Base-by-base conservation (phyloP, 64 coral and sea anemone species). In the Stichodactyla mertensii region DNA sequence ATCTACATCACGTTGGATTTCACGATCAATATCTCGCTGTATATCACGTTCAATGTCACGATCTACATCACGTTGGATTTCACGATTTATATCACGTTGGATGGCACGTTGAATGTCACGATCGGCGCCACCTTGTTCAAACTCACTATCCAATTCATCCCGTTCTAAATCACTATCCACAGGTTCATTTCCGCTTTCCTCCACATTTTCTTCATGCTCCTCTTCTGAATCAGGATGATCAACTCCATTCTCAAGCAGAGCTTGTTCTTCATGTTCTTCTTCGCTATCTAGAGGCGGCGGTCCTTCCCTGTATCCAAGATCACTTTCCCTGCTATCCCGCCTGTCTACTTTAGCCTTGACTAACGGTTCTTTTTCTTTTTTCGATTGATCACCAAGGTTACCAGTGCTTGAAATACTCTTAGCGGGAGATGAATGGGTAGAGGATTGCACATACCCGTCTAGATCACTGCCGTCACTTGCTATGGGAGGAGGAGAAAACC, bases 261-360 rank as follows among this genome's bases (percentile, higher is more conserved):
- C 89, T 19, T 87, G 54, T 22, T 92, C 85, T 53, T 92, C 85
- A 27, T 19, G 71, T 51, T 91, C 89, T 28, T 87, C 78, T 14
- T 92, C 90, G 36, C 90, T 92, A 14, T 92, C 90, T 19, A 92
- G 85, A 71, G 90, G 90, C 7, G 90, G 90, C 1, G 90, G 90
- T 24, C 51, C 90, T 87, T 92, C 90, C 19, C 85, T 78, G 2
- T 78, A 84, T 55, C 74, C 83, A 13, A 60, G 51, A 10, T 91
- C 89, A 81, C 86, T 92, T 16, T 92, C 90, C 16, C 66, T 83
- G 2, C 83, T 85, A 64, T 64, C 31, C 23, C 60, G 83, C 52
- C 83, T 85, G 14, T 51, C 53, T 14, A 31, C 20, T 57, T 82
- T 82, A 14, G 18, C 1, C 51, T 82, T 82, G 27, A 57, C 22